A percentile compares a stretch with the other conserved stretches of the same genome.
Evolutionary conservation across 2,888 invertebrate genomes (phyloP).

Genomic region (Synanthedon andrenaeformis): DNA sequence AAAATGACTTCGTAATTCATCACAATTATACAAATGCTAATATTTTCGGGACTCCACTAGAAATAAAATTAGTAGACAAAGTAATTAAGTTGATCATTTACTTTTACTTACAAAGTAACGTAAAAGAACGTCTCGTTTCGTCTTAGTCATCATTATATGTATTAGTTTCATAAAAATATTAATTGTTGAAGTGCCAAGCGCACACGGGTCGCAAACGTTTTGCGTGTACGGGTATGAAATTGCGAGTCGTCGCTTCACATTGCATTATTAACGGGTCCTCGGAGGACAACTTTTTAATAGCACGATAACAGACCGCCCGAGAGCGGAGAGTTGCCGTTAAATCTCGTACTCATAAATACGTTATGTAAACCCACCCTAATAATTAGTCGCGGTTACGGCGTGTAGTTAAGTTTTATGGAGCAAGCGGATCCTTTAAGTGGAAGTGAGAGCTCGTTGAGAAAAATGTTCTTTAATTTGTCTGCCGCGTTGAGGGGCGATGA

Average conservation of each 20-base stretch:
- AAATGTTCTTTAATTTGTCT: constrained; percentile 66
- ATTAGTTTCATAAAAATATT: no score
- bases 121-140: no score
- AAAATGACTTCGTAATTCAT: no score
- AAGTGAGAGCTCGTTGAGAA: constrained; percentile 43
- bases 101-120: no score
- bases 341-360: constrained; percentile 68
- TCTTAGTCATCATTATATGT: no score
- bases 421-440: constrained; percentile 40
- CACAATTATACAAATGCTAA: no score
- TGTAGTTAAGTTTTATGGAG: constrained; percentile 66
- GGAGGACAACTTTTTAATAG: constrained; percentile 68
- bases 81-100: no score
- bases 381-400: constrained; percentile 67
- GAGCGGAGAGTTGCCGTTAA: constrained; percentile 54
- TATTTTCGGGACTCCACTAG: no score
- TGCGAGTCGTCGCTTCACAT: constrained; percentile 26
- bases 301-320: constrained; percentile 68
- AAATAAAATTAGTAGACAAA: no score
- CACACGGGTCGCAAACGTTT: neutral
- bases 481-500: constrained; percentile 49
- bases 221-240: neutral
- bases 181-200: neutral
- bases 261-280: constrained; percentile 60
- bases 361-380: constrained; percentile 70